A percentile compares a stretch with the other conserved stretches of the same genome.
phyloP scores from a whole-genome alignment of 2,797 vertebrate genomes.

The Phoebastria nigripes region DNA sequence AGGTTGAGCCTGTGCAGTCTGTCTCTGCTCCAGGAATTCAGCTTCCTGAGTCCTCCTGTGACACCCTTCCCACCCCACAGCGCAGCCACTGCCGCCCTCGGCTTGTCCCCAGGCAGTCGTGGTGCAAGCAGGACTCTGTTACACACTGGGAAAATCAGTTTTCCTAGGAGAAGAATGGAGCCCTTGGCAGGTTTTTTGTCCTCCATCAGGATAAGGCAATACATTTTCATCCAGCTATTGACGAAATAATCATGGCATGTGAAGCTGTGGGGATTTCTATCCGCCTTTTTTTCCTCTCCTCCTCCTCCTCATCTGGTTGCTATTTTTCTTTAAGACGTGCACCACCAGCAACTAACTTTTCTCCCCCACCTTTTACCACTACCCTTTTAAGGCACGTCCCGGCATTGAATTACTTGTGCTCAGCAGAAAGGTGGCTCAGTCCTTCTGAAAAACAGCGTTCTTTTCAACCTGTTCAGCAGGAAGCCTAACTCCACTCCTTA shows the following conservation, averaged over 20 bases:
- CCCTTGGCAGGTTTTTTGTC: neutral
- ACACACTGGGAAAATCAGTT: neutral
- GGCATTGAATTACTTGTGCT: conserved; percentile 28
- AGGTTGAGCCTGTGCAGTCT: conserved; percentile 2
- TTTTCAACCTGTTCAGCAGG: conserved; percentile 61
- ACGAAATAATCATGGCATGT: neutral
- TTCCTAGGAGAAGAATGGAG: neutral
- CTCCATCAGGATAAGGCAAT: neutral
- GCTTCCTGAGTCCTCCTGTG: neutral
- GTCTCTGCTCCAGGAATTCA: conserved; percentile 4
- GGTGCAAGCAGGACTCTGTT: neutral
- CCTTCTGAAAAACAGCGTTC: conserved; percentile 32
- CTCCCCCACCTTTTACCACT: neutral
- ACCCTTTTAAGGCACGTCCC: neutral
- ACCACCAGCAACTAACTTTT: neutral
- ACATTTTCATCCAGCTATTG: neutral
- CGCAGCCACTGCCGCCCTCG: neutral
- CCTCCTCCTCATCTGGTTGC: neutral
- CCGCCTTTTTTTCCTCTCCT: neutral
- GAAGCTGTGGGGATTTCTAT: neutral
- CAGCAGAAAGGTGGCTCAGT: conserved; percentile 37
- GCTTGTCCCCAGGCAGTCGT: neutral
- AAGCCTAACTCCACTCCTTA: conserved; percentile 33
- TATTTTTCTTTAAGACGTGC: neutral
- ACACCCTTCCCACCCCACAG: neutral